These are phyloP conservation scores for Rhinella marina DNA, from an alignment of 2,797 vertebrate species.

Conservation along the genomic window DNA sequence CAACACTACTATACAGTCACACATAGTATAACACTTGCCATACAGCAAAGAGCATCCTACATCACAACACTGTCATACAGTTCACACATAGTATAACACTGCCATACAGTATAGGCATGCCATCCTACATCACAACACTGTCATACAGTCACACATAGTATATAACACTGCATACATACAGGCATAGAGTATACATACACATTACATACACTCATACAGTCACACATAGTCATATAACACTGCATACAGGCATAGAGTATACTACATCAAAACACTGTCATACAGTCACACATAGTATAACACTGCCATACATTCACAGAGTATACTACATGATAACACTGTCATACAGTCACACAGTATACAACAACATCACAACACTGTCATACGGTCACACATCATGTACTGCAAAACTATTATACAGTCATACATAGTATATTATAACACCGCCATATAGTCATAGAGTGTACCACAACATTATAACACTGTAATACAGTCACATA, in stretches of 20 bases:
- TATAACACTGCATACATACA: neutral
- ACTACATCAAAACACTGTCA: neutral
- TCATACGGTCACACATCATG: too few relatives aligned
- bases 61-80: neutral
- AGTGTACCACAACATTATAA: too few relatives aligned
- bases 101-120: neutral
- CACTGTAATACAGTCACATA: neutral
- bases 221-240: neutral
- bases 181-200: too few relatives aligned
- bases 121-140: neutral
- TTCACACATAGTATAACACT: neutral
- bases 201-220: too few relatives aligned
- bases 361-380: neutral
- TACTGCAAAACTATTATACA: too few relatives aligned
- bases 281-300: neutral
- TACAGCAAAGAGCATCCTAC: neutral
- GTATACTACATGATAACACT: neutral
- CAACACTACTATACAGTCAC: too few relatives aligned
- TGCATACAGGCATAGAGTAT: too few relatives aligned
- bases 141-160: neutral
- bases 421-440: too few relatives aligned
- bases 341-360: neutral
- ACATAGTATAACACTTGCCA: neutral
- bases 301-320: neutral
- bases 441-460: neutral